phyloP scores from a whole-genome alignment of 2,797 vertebrate species.

The Channallabes apus region DNA sequence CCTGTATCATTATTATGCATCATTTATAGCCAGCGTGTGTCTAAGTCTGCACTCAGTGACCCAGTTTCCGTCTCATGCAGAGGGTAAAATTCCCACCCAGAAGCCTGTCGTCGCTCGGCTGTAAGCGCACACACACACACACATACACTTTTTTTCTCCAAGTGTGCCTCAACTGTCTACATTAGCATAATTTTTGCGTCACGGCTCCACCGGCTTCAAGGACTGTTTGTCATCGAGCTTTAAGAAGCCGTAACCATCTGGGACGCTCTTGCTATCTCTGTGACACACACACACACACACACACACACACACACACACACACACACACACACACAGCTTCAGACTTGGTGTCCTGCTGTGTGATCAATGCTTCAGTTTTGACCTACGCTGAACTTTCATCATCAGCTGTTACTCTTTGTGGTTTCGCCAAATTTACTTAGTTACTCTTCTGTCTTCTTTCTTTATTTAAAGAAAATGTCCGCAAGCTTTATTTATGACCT shows the following conservation, averaged over 20 bases:
- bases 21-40: neutral
- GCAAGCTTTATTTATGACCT: conserved; percentile 16
- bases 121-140: conserved; percentile 46
- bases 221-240: conserved; percentile 45
- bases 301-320: neutral
- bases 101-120: conserved; percentile 69
- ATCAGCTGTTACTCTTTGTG: neutral
- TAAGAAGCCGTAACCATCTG: conserved; percentile 58
- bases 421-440: neutral
- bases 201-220: conserved; percentile 43
- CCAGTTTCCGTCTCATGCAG: conserved; percentile 55
- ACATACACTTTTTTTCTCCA: neutral
- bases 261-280: conserved; percentile 25
- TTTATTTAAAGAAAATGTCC: neutral
- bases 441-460: neutral
- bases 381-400: conserved; percentile 13
- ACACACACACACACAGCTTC: neutral
- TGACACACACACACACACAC: neutral
- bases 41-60: conserved; percentile 12
- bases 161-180: conserved; percentile 37
- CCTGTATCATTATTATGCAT: neutral
- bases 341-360: conserved; percentile 2
- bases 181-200: conserved; percentile 32
- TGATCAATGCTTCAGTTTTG: neutral
- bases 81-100: conserved; percentile 70